Evolutionary conservation across 2,888 invertebrate genomes (phyloP).

Genomic region (Noctua comes): DNA sequence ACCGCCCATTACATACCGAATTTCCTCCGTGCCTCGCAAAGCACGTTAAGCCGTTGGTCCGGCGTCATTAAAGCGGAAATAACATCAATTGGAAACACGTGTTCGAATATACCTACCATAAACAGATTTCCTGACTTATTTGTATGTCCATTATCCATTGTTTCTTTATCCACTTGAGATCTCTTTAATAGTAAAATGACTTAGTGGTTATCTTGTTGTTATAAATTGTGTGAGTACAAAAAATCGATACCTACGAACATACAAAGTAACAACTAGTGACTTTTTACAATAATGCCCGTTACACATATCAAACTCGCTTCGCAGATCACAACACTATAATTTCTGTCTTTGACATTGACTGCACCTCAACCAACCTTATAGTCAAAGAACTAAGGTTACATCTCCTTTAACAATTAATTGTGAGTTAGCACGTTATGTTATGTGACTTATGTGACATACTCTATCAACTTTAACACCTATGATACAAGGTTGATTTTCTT

Average conservation of each 20-base stretch:
- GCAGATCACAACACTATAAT: slow-evolving; percentile 45
- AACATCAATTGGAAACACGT: not conserved
- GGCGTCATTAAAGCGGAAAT: not conserved
- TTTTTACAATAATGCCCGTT: too few relatives aligned
- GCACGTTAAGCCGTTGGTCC: too few relatives aligned
- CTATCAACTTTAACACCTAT: not conserved
- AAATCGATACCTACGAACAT: not conserved
- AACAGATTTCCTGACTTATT: not conserved
- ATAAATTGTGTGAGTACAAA: not conserved
- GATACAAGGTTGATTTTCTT: slow-evolving; percentile 22
- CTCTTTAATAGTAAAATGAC: slow-evolving; percentile 10
- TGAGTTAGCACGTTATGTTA: not conserved
- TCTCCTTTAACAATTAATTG: not conserved
- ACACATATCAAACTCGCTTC: slow-evolving; percentile 41
- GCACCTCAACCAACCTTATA: not conserved
- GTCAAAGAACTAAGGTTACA: not conserved
- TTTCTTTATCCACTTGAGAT: not conserved
- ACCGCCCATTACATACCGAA: too few relatives aligned
- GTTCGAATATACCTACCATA: not conserved
- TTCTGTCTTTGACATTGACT: slow-evolving; percentile 28
- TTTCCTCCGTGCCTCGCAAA: too few relatives aligned
- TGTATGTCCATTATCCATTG: slow-evolving; percentile 6
- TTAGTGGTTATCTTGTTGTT: not conserved
- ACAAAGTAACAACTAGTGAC: not conserved
- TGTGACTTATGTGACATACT: slow-evolving; percentile 27